Evolutionary conservation across 2,113 vertebrate genomes (phyloP), one percentile per base, ranked within the genome.

Genomic region (Sphyrna mokarran): DNA sequence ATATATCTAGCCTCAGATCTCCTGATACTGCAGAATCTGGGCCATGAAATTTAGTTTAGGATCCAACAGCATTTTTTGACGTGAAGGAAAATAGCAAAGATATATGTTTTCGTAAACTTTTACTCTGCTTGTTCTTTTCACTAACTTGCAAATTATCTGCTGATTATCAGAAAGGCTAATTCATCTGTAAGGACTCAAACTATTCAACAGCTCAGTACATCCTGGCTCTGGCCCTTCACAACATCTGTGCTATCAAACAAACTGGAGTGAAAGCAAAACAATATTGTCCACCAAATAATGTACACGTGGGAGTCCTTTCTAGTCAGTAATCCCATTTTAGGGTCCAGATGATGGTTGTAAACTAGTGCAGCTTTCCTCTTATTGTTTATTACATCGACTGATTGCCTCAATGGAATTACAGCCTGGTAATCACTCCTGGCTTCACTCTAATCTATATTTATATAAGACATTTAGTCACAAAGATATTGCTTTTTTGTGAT

Each of bases 321-420:
- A 54, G 94, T 69, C 94, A 76, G 69, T 95, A 95, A 95, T 72
- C 69, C 48, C 69, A 95, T 95, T 72, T 72, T 95, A 43, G 69
- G 66, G 40, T 72, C 43, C 94, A 70, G 68, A 72, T 54, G 94
- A 95, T 95, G 94, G 69, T 95, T 95, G 66, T 95, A 76, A 95
- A 95, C 94, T 95, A 72, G 40, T 29, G 40, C 16, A 95, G 69
- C 68, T 95, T 70, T 95, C 68, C 94, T 95, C 94, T 72, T 43
- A 54, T 95, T 70, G 94, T 95, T 95, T 95, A 70, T 95, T 70
- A 70, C 68, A 72, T 72, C 43, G 13, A 76, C 94, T 95, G 94
- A 95, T 95, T 95, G 94, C 94, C 94, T 95, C 94, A 72, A 33
- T 95, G 68, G 94, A 72, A 95, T 95, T 70, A 72, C 40, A 76